Evolutionary conservation across 2,113 vertebrate species (phyloP), one percentile per base, ranked within the genome.

Genomic region (Paratilapia polleni): DNA sequence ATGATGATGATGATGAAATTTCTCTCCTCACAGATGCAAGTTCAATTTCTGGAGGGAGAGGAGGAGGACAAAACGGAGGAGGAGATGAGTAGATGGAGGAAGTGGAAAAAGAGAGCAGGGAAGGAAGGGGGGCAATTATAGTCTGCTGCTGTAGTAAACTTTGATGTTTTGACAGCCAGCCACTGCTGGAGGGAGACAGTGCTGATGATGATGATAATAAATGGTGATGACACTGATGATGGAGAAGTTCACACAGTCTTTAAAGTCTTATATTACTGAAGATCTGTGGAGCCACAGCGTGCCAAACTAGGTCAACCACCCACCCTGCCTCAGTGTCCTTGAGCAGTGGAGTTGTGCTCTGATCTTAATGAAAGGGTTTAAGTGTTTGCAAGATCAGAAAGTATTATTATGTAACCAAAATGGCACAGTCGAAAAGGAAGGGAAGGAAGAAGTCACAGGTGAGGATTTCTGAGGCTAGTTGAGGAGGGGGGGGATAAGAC

Each of bases 81-180:
- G 38, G 58, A 79, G 86, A 84, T 58, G 62, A 66, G 84, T 58
- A 84, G 77, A 87, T 36, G 73, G 63, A 83, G 56, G 61, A 85
- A 57, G 63, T 82, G 81, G 79, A 86, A 79, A 77, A 17, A 24
- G 59, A 83, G 74, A 54, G 60, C 12, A 54, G 38, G 75, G 68
- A 22, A 75, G 78, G 78, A 90, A 81, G 38, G 28, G 81, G 60
- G 85, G 66, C 78, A 92, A 88, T 88, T 82, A 86, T 28, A 78
- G 73, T 31, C 78, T 82, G 60, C 85, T 17, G 75, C 77, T 80
- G 79, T 13, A 38, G 78, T 64, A 49, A 83, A 91, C 81, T 87
- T 88, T 91, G 90, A 92, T 92, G 91, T 89, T 91, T 84, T 89
- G 91, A 92, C 92, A 93, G 82, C 10, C 70, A 85, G 88, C 54